phyloP scores from a whole-genome alignment of 2,113 vertebrate genomes.

The Eudyptes chrysolophus region DNA sequence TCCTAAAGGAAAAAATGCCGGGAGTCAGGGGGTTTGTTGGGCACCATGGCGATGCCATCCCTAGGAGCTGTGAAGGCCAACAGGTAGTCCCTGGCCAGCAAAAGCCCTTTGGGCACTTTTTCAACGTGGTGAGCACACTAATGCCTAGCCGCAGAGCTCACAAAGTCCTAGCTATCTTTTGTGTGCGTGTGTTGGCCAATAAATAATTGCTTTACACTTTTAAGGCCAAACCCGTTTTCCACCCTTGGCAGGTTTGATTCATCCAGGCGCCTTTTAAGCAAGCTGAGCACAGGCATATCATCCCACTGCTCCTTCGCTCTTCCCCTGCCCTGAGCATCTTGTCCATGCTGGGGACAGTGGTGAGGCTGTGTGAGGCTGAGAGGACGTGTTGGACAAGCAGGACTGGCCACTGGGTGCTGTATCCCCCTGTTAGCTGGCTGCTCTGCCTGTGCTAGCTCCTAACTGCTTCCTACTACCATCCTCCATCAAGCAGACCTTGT shows the following conservation, averaged over 20 bases:
- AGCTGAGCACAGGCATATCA: neutral
- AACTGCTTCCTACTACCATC: neutral
- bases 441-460: neutral
- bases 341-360: neutral
- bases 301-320: neutral
- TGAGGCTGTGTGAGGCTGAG: neutral
- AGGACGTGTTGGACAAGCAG: neutral
- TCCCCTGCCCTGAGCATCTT: neutral
- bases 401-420: neutral
- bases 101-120: neutral
- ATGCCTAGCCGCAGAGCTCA: neutral
- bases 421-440: neutral
- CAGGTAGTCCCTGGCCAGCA: neutral
- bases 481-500: neutral
- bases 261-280: neutral
- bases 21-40: neutral
- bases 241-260: neutral
- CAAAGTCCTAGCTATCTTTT: neutral
- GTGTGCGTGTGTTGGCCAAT: neutral
- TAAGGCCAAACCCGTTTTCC: neutral
- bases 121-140: neutral
- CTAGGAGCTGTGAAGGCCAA: neutral
- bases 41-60: rapidly evolving
- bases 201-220: neutral
- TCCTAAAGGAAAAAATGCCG: neutral